Evolutionary conservation across 2,113 vertebrate genomes (phyloP).

Genomic region (Scomber scombrus): DNA sequence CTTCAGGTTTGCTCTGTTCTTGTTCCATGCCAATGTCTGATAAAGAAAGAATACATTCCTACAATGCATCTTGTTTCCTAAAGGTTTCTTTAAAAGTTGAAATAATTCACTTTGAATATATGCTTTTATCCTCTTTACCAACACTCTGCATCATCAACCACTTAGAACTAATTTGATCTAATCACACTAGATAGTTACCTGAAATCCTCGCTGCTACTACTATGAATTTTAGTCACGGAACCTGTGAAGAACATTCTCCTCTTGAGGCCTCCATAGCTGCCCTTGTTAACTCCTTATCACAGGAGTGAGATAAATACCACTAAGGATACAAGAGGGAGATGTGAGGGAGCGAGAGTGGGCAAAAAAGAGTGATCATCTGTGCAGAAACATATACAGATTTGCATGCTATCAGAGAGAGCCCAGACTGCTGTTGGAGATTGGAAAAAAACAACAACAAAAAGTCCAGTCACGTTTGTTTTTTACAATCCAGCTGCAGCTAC

Average conservation of each 20-base stretch:
- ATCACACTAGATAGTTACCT: constrained; percentile 47
- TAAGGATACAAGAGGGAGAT: constrained; percentile 4
- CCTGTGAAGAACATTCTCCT: constrained; percentile 15
- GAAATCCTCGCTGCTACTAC: constrained; percentile 29
- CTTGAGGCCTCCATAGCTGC: constrained; percentile 20
- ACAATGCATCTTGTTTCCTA: neutral
- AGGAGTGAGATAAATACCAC: constrained; percentile 38
- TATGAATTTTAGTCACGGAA: constrained; percentile 55
- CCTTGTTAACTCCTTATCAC: constrained; percentile 36
- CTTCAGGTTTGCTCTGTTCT: neutral
- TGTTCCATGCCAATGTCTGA: neutral
- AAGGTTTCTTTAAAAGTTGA: constrained; percentile 2
- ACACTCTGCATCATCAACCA: constrained; percentile 37
- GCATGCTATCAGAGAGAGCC: constrained; percentile 20
- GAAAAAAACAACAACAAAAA: neutral
- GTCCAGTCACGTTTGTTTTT: constrained; percentile 20
- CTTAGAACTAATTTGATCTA: constrained; percentile 57
- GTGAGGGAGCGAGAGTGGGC: neutral
- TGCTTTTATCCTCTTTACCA: constrained; percentile 5
- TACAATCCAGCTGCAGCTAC: neutral
- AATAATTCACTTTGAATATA: constrained; percentile 29
- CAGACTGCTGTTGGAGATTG: constrained; percentile 23
- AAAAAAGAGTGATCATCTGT: neutral
- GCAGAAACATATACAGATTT: constrained; percentile 18
- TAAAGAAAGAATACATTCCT: neutral